Percentiles rank a stretch among this genome's conserved stretches.
Evolutionary conservation across 2,797 vertebrate genomes (phyloP).

Genomic region (Nannoperca obscura): DNA sequence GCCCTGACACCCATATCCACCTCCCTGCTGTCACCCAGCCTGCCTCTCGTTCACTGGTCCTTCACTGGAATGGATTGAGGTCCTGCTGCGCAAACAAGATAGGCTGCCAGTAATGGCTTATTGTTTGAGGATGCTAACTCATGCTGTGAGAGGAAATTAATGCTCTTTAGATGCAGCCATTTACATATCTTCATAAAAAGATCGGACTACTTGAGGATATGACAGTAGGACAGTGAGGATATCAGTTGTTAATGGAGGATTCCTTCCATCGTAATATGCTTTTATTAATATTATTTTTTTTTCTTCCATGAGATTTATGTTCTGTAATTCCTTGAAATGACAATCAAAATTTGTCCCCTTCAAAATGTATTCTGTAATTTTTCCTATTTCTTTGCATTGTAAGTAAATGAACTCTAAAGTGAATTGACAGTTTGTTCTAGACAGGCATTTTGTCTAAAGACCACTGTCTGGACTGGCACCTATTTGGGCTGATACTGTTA

Average conservation of each 20-base stretch:
- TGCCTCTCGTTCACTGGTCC: constrained; percentile 45
- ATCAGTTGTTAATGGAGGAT: background rate
- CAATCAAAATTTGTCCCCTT: background rate
- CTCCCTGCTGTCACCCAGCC: constrained; percentile 37
- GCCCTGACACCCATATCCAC: constrained; percentile 44
- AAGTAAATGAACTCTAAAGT: background rate
- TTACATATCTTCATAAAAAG: constrained; percentile 51
- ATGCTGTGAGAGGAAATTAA: constrained; percentile 63
- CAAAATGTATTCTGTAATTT: background rate
- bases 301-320: background rate
- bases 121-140: constrained; percentile 63
- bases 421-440: constrained; percentile 35
- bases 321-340: background rate
- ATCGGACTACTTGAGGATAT: constrained; percentile 21
- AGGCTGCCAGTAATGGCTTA: constrained; percentile 61
- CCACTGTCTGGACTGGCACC: constrained; percentile 38
- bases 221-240: background rate
- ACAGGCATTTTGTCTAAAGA: constrained; percentile 40
- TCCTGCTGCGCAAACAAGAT: constrained; percentile 67
- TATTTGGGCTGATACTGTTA: constrained; percentile 53
- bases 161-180: constrained; percentile 45
- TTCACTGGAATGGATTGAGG: constrained; percentile 55
- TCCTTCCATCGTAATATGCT: background rate
- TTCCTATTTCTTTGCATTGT: constrained; percentile 15
- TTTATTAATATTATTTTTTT: background rate